A percentile compares a stretch with the other conserved stretches of the same genome.
These are phyloP conservation scores for Pelusios castaneus DNA, from an alignment of 2,113 vertebrate species.

Conservation along the genomic window DNA sequence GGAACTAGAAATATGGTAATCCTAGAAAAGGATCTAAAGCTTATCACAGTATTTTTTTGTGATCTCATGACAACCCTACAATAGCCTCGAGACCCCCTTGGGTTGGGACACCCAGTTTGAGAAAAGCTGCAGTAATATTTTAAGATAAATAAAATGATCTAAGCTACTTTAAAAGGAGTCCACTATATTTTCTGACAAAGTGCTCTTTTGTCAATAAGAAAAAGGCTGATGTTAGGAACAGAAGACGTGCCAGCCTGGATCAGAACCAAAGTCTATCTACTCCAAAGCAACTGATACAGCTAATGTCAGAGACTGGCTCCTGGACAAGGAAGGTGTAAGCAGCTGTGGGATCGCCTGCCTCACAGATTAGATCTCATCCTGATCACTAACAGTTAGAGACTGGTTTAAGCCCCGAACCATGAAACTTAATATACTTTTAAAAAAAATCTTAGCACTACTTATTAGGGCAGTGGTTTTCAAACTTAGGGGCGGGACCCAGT, in stretches of 20 bases:
- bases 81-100: background rate
- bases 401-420: background rate
- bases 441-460: background rate
- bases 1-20: background rate
- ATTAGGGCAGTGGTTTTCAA: too few species aligned
- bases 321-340: background rate
- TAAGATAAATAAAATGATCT: background rate
- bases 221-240: background rate
- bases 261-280: background rate
- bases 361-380: fast-evolving
- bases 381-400: background rate
- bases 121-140: background rate
- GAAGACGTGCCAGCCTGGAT: background rate
- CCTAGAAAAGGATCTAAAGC: background rate
- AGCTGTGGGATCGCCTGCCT: fast-evolving
- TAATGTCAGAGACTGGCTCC: background rate
- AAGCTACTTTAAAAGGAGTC: background rate
- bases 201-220: background rate
- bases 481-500: too few species aligned
- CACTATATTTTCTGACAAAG: fast-evolving
- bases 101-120: background rate
- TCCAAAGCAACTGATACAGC: background rate
- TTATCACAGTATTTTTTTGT: background rate
- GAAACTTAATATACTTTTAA: background rate
- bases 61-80: background rate